A percentile compares a stretch with the other conserved stretches of the same genome.
These are phyloP conservation scores for Pangasianodon hypophthalmus DNA, from an alignment of 2,113 vertebrate species.

Conservation along the genomic window DNA sequence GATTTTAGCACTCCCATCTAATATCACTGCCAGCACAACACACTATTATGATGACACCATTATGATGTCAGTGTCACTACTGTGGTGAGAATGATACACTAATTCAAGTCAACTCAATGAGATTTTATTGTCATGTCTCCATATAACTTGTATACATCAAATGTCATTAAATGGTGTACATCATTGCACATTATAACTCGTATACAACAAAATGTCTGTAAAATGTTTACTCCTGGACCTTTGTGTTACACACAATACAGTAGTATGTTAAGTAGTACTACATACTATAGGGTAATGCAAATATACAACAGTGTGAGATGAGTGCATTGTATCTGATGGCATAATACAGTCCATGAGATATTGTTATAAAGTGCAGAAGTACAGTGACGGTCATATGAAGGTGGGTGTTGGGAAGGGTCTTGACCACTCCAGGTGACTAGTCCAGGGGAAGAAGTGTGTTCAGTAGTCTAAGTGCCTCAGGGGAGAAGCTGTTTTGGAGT, in stretches of 20 bases:
- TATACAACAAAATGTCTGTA: not conserved
- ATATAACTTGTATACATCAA: not conserved
- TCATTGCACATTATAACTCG: not conserved
- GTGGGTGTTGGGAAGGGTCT: not conserved
- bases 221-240: not conserved
- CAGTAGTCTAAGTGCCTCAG: not conserved
- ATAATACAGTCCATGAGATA: not conserved
- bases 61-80: not conserved
- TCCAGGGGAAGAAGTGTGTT: not conserved
- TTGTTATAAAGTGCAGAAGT: not conserved
- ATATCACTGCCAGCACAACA: not conserved
- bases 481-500: not conserved
- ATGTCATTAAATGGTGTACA: not conserved
- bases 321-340: not conserved
- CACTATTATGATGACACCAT: not conserved
- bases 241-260: not conserved
- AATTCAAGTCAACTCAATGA: not conserved
- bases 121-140: not conserved
- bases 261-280: not conserved
- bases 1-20: not conserved
- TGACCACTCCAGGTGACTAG: not conserved
- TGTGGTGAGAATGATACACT: not conserved
- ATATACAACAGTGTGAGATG: not conserved
- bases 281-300: not conserved
- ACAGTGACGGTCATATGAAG: not conserved